Evolutionary conservation across 2,888 invertebrate genomes (phyloP).

Genomic region (Drosophila parthenogenetica): DNA sequence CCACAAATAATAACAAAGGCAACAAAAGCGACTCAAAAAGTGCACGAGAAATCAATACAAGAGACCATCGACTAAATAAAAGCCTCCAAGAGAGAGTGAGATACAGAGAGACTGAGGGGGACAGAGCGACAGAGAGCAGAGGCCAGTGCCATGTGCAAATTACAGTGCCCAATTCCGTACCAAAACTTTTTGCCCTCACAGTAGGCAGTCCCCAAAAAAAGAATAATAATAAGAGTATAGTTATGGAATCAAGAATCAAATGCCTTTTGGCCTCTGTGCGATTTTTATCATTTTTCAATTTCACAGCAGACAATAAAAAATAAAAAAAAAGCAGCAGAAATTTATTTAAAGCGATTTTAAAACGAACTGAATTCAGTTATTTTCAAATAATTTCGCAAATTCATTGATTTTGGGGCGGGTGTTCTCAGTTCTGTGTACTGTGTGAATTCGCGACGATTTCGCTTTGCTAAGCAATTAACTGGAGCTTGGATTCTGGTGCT

Average conservation of each 20-base stretch:
- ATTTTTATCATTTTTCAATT: constrained; percentile 83
- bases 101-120: constrained; percentile 32
- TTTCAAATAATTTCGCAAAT: constrained; percentile 35
- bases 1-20: constrained; percentile 49
- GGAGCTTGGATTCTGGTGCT: constrained; percentile 18
- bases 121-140: constrained; percentile 30
- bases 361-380: constrained; percentile 23
- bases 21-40: constrained; percentile 59
- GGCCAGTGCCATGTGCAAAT: constrained; percentile 57
- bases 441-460: constrained; percentile 18
- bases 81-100: constrained; percentile 23
- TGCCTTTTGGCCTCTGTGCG: constrained; percentile 63
- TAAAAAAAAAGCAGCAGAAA: constrained; percentile 26
- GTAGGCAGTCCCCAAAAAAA: constrained; percentile 70
- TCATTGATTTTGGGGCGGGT: constrained; percentile 35
- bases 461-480: constrained; percentile 65
- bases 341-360: constrained; percentile 46
- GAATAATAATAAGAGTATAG: not conserved
- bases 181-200: constrained; percentile 57
- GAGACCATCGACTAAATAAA: constrained; percentile 58
- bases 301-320: constrained; percentile 78
- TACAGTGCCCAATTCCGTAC: constrained; percentile 49
- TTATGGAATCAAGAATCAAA: constrained; percentile 34
- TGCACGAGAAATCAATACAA: constrained; percentile 73
- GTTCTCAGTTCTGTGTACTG: constrained; percentile 6